Evolutionary conservation across 2,888 invertebrate species (phyloP), one percentile per base, ranked within the genome.

Genomic region (Torymus tubicola): DNA sequence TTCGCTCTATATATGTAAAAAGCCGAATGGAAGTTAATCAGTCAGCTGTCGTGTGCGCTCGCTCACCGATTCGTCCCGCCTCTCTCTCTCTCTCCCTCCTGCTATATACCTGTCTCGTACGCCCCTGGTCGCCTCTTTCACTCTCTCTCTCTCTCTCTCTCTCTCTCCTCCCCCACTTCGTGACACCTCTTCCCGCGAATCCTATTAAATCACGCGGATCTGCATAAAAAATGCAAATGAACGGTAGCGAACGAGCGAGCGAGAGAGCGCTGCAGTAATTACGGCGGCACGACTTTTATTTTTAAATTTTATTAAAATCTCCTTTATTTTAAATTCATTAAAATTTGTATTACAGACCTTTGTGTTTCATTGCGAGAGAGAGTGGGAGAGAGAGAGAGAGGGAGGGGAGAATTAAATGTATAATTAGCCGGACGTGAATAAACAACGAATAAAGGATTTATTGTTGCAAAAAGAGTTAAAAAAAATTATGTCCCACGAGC

Each of bases 151-250:
- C 42, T 5, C 61, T 52, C n/a, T 16, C 55, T 18, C 14, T 52
- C 2, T 13, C 70, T 16, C n/a, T n/a, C n/a, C 63, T 21, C 24
- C n/a, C 64, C 16, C 50, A 2, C 24, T 14, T 55, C 12, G 57
- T 57, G 4, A 42, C 55, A 53, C 58, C 77, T 78, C 71, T 63
- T 64, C 42, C 21, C n/a, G 68, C 71, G 75, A 68, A 75, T 78
- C 72, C 78, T 75, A 81, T 81, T 81, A 79, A 81, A 81, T 79
- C 81, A 76, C 75, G 75, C 69, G 60, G 70, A 81, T 79, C 78
- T 79, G 79, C 81, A 81, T 81, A 79, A 81, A 81, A 81, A 81
- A 81, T 81, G 81, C 79, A 81, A 81, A 81, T 81, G 67, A 79
- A 79, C 76, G 72, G 31, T 31, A 31, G 31, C 31, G 31, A 31